A percentile compares a stretch with the other conserved stretches of the same genome.
These are phyloP conservation scores for Nixonia krombeini DNA, from an alignment of 1,140 invertebrate genomes.

Conservation along the genomic window DNA sequence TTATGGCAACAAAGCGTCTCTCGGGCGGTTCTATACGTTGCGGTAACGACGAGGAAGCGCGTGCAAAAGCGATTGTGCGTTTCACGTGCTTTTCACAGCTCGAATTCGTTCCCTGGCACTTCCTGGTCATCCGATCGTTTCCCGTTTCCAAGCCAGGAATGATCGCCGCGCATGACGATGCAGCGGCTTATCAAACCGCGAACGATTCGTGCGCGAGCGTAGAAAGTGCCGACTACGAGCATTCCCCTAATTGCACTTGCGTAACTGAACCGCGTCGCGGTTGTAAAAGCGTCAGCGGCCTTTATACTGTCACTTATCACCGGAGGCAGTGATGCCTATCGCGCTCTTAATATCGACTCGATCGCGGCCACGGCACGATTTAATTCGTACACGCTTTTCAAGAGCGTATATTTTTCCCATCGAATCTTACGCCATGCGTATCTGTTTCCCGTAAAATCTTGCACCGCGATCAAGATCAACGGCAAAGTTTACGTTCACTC, in stretches of 20 bases:
- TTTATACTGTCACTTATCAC: constrained; percentile 14
- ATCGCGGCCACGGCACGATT: neutral
- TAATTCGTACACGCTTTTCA: neutral
- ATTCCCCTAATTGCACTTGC: constrained; percentile 40
- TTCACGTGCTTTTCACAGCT: constrained; percentile 4
- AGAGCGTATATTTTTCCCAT: too few species aligned
- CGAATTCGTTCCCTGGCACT: too few species aligned
- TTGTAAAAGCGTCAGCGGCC: constrained; percentile 3
- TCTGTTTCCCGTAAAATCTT: too few species aligned
- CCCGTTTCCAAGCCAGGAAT: constrained; percentile 2
- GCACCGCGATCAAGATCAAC: too few species aligned
- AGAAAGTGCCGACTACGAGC: constrained; percentile 43
- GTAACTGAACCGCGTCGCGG: constrained; percentile 15
- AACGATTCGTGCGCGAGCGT: constrained; percentile 53
- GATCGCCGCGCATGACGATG: neutral
- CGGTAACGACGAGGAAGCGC: too few species aligned
- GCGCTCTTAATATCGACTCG: constrained; percentile 1
- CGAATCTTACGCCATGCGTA: too few species aligned
- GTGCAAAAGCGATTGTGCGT: too few species aligned
- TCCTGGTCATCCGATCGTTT: neutral
- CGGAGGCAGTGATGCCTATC: constrained; percentile 3
- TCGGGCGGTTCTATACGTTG: too few species aligned
- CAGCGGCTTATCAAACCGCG: constrained; percentile 10
- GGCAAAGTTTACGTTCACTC: too few species aligned
- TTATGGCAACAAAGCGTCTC: too few species aligned